These are phyloP conservation scores for Magallana gigas DNA, from an alignment of 1,140 invertebrate species.

Conservation along the genomic window DNA sequence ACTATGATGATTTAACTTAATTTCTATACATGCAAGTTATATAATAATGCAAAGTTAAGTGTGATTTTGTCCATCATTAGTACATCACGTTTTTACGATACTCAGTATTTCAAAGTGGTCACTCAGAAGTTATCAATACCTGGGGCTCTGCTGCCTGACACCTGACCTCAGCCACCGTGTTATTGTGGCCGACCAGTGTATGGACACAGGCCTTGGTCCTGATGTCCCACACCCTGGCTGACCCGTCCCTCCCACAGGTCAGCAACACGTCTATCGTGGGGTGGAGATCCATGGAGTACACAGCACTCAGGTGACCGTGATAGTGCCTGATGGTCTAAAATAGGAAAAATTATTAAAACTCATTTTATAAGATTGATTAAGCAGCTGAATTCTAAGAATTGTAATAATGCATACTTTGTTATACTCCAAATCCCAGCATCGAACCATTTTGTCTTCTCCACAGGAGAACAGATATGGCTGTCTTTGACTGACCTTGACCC, in stretches of 20 bases:
- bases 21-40: too few relatives aligned
- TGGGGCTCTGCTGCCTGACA: slow-evolving; percentile 96
- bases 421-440: slow-evolving; percentile 99
- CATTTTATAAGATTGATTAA: too few relatives aligned
- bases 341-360: slow-evolving; percentile 22
- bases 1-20: too few relatives aligned
- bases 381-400: too few relatives aligned
- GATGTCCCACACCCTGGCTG: slow-evolving; percentile 94
- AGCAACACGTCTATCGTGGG: slow-evolving; percentile 97
- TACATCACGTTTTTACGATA: too few relatives aligned
- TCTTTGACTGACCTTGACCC: slow-evolving; percentile 93
- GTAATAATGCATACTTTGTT: slow-evolving; percentile 88
- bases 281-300: slow-evolving; percentile 96
- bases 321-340: slow-evolving; percentile 95
- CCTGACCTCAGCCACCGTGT: slow-evolving; percentile 96
- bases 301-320: slow-evolving; percentile 98
- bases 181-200: slow-evolving; percentile 96
- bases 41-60: too few relatives aligned
- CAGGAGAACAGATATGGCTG: slow-evolving; percentile 99
- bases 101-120: too few relatives aligned
- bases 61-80: too few relatives aligned
- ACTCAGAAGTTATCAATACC: slow-evolving; percentile 77
- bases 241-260: slow-evolving; percentile 96
- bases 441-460: slow-evolving; percentile 99
- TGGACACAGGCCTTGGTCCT: slow-evolving; percentile 99